Evolutionary conservation across 2,888 invertebrate species (phyloP).

Genomic region (Lysandra coridon): DNA sequence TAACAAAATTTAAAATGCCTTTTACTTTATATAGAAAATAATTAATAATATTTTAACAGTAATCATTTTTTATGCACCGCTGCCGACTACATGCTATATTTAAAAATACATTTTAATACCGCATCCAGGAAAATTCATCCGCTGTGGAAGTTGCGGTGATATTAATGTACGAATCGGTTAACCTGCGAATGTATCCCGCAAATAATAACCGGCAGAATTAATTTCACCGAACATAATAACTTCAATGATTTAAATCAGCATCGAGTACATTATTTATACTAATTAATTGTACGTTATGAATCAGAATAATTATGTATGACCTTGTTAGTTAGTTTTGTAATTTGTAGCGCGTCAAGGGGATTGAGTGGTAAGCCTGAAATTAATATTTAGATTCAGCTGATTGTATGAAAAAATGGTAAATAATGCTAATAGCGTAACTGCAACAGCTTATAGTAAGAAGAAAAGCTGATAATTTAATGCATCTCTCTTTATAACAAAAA

Average conservation of each 20-base stretch:
- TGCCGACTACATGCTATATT: not conserved
- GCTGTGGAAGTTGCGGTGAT: not conserved
- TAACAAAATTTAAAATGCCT: no score
- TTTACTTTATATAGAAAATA: not conserved
- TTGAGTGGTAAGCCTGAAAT: not conserved
- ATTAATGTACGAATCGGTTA: conserved; percentile 1
- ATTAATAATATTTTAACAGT: not conserved
- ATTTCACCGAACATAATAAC: conserved; percentile 2
- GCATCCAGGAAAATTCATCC: not conserved
- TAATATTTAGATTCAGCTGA: no score
- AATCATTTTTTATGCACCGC: not conserved
- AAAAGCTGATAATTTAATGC: no score
- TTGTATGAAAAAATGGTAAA: no score
- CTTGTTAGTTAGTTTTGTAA: not conserved
- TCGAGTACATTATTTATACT: conserved; percentile 12
- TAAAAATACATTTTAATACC: not conserved
- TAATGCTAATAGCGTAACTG: no score
- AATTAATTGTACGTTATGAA: conserved; percentile 10
- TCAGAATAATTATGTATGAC: conserved; percentile 8
- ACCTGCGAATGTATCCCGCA: not conserved
- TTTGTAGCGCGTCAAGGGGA: not conserved
- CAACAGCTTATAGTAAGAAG: no score
- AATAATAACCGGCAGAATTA: not conserved
- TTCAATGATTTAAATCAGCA: conserved; percentile 11
- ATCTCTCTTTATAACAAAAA: no score